Evolutionary conservation across 1,140 invertebrate species (phyloP).

Genomic region (Nasonia giraulti): DNA sequence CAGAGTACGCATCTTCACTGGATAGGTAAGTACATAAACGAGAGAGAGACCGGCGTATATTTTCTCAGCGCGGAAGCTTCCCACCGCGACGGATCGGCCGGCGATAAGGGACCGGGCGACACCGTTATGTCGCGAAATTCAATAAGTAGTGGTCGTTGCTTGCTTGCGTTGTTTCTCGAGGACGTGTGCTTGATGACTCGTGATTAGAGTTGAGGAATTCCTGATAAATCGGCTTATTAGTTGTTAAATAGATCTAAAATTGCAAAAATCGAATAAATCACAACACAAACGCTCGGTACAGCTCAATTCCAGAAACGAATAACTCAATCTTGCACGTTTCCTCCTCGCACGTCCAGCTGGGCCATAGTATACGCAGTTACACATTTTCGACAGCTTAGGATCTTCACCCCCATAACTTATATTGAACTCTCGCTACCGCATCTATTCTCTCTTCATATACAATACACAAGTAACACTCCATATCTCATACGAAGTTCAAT

Average conservation of each 20-base stretch:
- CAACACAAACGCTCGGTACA: neutral
- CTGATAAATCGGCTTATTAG: no score
- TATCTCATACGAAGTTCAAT: neutral
- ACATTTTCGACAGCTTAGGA: neutral
- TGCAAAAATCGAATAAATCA: neutral
- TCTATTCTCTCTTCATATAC: neutral
- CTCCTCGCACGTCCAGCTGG: no score
- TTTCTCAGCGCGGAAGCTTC: neutral
- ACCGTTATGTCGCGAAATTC: slow-evolving; percentile 17
- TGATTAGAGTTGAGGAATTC: no score
- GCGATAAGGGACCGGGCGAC: neutral
- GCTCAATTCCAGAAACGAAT: neutral
- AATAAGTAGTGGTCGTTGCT: neutral
- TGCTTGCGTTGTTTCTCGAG: neutral
- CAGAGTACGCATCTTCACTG: neutral
- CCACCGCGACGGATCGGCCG: neutral
- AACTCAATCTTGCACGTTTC: neutral
- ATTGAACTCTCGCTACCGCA: neutral
- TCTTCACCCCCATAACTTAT: neutral
- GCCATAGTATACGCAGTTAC: no score
- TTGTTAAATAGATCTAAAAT: no score
- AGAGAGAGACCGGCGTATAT: neutral
- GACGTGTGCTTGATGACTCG: neutral
- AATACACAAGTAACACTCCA: neutral
- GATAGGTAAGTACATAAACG: neutral